Percentiles rank a stretch among this genome's conserved stretches.
These are phyloP conservation scores for Nematostella vectensis DNA, from an alignment of 92 coral and sea anemone genomes.

Conservation along the genomic window DNA sequence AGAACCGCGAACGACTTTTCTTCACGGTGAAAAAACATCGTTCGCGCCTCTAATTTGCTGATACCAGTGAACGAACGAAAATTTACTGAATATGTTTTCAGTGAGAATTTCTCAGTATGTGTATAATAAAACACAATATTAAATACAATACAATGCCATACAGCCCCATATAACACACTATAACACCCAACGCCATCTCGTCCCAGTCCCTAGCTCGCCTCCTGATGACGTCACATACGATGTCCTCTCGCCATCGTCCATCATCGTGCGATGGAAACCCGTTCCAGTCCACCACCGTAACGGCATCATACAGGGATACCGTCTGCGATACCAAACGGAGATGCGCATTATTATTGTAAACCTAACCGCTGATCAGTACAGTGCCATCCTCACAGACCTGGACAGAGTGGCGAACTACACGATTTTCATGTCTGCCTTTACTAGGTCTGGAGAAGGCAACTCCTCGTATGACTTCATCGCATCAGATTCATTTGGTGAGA, in stretches of 20 bases:
- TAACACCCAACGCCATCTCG: no score
- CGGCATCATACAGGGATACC: conserved; percentile 65
- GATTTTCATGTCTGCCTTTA: conserved; percentile 52
- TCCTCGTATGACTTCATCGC: conserved; percentile 35
- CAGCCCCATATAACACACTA: no score
- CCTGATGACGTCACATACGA: conserved; percentile 49
- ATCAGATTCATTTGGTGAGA: conserved; percentile 52
- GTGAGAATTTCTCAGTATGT: no score
- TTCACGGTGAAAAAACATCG: no score
- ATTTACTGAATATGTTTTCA: no score
- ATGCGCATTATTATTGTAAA: conserved; percentile 14
- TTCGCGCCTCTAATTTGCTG: no score
- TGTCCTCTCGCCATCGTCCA: conserved; percentile 22
- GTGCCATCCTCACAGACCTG: conserved; percentile 35
- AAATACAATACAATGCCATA: no score
- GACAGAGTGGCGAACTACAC: conserved; percentile 46
- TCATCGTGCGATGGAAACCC: conserved; percentile 37
- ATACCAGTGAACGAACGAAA: no score
- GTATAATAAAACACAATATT: no score
- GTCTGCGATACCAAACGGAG: conserved; percentile 27
- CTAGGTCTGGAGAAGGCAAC: conserved; percentile 65
- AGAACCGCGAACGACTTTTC: no score
- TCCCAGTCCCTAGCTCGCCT: conserved; percentile 63
- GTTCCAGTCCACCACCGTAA: conserved; percentile 45
- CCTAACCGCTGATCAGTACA: conserved; percentile 25